A percentile compares a stretch with the other conserved stretches of the same genome.
Conservation (phyloP, 2,113 vertebrate genomes). For the Cynoglossus semilaevis region DNA sequence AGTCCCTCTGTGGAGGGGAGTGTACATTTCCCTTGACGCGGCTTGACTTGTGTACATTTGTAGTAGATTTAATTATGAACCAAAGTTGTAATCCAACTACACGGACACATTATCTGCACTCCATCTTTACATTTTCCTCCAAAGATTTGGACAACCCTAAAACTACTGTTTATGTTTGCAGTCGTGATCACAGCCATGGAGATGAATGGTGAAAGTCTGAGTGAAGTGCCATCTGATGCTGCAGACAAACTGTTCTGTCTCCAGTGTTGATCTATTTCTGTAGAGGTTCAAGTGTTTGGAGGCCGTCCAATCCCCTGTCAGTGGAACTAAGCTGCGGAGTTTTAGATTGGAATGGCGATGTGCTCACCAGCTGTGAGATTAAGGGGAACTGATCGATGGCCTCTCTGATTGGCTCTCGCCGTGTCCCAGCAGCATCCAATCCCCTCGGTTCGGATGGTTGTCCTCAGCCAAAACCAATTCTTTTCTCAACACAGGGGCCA, state of each 20-base stretch:
- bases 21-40: neutral
- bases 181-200: neutral
- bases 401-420: conserved; percentile 64
- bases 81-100: too few relatives aligned
- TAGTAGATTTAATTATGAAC: too few relatives aligned
- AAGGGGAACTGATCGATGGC: conserved; percentile 71
- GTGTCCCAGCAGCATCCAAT: conserved; percentile 61
- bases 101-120: too few relatives aligned
- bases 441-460: conserved; percentile 51
- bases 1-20: neutral
- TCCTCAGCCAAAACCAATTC: conserved; percentile 68
- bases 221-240: conserved; percentile 18
- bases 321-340: conserved; percentile 53
- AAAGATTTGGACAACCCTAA: neutral
- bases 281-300: conserved; percentile 33
- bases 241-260: conserved; percentile 8
- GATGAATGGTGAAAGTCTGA: neutral
- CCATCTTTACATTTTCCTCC: too few relatives aligned
- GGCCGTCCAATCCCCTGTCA: conserved; percentile 50
- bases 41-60: neutral
- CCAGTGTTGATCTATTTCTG: conserved; percentile 30
- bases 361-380: conserved; percentile 73
- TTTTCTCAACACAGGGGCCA: conserved; percentile 54
- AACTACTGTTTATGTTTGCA: conserved; percentile 8
- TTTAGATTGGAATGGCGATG: conserved; percentile 67